Evolutionary conservation across 2,888 invertebrate species (phyloP).

Genomic region (Spatulosminthurus flaviceps): DNA sequence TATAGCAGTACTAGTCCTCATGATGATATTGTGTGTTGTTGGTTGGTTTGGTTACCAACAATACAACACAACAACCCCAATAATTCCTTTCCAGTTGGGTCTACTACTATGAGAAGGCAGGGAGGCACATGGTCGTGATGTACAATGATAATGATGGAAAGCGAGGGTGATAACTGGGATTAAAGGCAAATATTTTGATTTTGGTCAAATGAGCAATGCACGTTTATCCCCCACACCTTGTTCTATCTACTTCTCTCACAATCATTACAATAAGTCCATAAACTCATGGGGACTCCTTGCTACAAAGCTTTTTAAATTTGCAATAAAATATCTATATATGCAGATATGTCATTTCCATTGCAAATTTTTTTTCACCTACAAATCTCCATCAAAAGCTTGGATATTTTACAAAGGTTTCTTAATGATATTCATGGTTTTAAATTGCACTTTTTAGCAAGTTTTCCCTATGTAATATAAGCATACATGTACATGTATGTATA

Average conservation of each 20-base stretch:
- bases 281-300: too few relatives aligned
- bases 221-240: slow-evolving; percentile 41
- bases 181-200: slow-evolving; percentile 42
- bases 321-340: too few relatives aligned
- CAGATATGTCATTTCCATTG: too few relatives aligned
- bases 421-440: too few relatives aligned
- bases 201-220: slow-evolving; percentile 34
- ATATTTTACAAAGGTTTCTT: not conserved
- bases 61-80: too few relatives aligned
- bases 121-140: not conserved
- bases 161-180: slow-evolving; percentile 1
- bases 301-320: too few relatives aligned
- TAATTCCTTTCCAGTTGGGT: not conserved
- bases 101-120: too few relatives aligned
- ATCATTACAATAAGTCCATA: not conserved
- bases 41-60: not conserved
- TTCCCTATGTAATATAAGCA: too few relatives aligned
- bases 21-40: too few relatives aligned
- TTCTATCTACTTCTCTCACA: not conserved
- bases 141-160: slow-evolving; percentile 10
- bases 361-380: too few relatives aligned
- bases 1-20: not conserved
- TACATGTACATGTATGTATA: too few relatives aligned
- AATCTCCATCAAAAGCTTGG: not conserved
- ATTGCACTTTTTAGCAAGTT: too few relatives aligned